Percentiles rank a stretch among this genome's conserved stretches.
These are phyloP conservation scores for Egretta garzetta DNA, from an alignment of 2,113 vertebrate genomes.

Conservation along the genomic window DNA sequence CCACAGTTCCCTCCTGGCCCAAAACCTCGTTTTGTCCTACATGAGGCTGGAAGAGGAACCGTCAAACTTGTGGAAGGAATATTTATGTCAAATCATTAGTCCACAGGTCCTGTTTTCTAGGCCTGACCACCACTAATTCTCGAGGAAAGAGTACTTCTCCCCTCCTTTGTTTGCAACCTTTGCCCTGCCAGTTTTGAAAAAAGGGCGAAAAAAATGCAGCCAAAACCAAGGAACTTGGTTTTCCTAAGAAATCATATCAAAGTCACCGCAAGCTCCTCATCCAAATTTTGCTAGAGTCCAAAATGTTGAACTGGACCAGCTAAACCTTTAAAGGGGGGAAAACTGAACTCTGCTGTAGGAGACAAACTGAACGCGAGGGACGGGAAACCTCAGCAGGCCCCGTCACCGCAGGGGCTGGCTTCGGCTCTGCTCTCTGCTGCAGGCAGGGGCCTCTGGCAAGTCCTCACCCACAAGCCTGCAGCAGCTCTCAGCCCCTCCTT, in stretches of 20 bases:
- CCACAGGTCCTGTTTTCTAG: not conserved
- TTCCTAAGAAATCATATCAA: not conserved
- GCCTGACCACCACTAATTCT: not conserved
- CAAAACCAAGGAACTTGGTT: not conserved
- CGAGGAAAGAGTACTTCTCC: not conserved
- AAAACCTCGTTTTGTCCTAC: rapidly evolving
- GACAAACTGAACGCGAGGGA: not conserved
- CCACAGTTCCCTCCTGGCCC: not conserved
- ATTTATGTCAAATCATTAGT: not conserved
- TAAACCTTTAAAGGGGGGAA: not conserved
- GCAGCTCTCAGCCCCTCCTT: not conserved
- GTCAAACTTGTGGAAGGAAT: not conserved
- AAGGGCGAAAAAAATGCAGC: not conserved
- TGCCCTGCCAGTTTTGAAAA: not conserved
- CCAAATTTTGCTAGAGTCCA: not conserved
- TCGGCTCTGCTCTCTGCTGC: not conserved
- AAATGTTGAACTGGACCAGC: not conserved
- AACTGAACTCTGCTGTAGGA: not conserved
- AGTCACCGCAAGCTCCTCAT: not conserved
- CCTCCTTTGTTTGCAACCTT: not conserved
- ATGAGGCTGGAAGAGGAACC: not conserved
- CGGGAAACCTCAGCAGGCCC: not conserved
- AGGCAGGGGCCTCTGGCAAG: not conserved
- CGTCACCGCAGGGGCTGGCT: not conserved
- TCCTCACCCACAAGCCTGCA: not conserved